Percentiles rank a stretch among this genome's conserved stretches.
Conservation (phyloP, 2,888 invertebrate species). For the Tenthredo notha region DNA sequence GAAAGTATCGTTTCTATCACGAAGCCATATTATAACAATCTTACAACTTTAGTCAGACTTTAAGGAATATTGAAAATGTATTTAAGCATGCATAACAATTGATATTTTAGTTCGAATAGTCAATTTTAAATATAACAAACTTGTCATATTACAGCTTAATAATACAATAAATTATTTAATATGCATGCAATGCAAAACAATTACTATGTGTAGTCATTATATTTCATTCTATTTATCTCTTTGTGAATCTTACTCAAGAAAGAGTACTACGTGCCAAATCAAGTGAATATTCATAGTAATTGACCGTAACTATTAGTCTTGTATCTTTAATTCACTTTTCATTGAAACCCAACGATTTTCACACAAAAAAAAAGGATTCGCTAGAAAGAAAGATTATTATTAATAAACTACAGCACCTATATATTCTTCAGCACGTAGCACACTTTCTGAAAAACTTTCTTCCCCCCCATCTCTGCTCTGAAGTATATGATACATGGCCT, state of each 20-base stretch:
- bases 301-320: slow-evolving; percentile 16
- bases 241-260: slow-evolving; percentile 34
- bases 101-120: slow-evolving; percentile 41
- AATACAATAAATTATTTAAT: slow-evolving; percentile 43
- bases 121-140: slow-evolving; percentile 33
- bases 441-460: neutral
- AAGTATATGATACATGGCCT: slow-evolving; percentile 29
- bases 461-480: neutral
- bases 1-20: slow-evolving; percentile 33
- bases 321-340: neutral
- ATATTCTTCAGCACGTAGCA: slow-evolving; percentile 15
- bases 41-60: slow-evolving; percentile 49
- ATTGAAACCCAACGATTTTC: neutral
- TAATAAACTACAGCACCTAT: slow-evolving; percentile 18
- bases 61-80: slow-evolving; percentile 40
- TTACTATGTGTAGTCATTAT: neutral
- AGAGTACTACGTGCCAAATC: slow-evolving; percentile 2
- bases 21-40: slow-evolving; percentile 18
- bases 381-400: slow-evolving; percentile 24
- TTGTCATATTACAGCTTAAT: slow-evolving; percentile 36
- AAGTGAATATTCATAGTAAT: slow-evolving; percentile 18
- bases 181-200: slow-evolving; percentile 40
- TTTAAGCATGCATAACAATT: slow-evolving; percentile 47
- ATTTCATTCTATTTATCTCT: neutral
- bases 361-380: neutral